Evolutionary conservation across 2,888 invertebrate genomes (phyloP).

Genomic region (Hydroisotoma schaefferi): DNA sequence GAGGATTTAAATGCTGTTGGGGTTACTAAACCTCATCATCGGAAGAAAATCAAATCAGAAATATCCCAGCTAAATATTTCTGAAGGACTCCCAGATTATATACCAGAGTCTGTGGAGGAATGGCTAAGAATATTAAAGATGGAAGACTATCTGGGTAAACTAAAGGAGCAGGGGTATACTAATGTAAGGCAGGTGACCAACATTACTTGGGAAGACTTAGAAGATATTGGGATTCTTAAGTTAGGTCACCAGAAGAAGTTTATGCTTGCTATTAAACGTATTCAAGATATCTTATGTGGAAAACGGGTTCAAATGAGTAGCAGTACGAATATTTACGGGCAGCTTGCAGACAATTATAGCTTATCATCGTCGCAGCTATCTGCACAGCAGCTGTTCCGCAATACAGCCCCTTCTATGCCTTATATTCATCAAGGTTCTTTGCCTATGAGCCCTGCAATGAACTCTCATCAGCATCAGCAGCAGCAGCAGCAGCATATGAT

Average conservation of each 20-base stretch:
- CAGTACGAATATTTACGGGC: conserved; percentile 33
- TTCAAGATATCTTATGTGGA: conserved; percentile 87
- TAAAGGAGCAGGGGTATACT: conserved; percentile 88
- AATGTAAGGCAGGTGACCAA: conserved; percentile 74
- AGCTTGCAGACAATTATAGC: conserved; percentile 32
- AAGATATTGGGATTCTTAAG: conserved; percentile 91
- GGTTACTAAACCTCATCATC: conserved; percentile 94
- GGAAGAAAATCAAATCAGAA: conserved; percentile 92
- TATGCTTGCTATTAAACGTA: conserved; percentile 90
- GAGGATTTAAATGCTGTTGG: conserved; percentile 70
- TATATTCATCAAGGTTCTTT: neutral
- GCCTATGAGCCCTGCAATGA: neutral
- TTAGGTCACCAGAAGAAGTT: conserved; percentile 98
- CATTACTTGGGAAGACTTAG: conserved; percentile 97
- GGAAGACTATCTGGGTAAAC: conserved; percentile 85
- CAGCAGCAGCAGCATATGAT: conserved; percentile 15
- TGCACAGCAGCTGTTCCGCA: neutral
- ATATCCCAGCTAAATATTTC: conserved; percentile 90
- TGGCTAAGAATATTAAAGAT: conserved; percentile 88
- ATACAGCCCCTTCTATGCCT: neutral
- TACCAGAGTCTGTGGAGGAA: conserved; percentile 74
- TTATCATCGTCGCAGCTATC: neutral
- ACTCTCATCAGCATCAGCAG: conserved; percentile 10
- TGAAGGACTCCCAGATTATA: conserved; percentile 91
- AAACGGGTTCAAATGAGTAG: conserved; percentile 55